These are phyloP conservation scores for Oxytorus armatus DNA, from an alignment of 2,888 invertebrate genomes.

Conservation along the genomic window DNA sequence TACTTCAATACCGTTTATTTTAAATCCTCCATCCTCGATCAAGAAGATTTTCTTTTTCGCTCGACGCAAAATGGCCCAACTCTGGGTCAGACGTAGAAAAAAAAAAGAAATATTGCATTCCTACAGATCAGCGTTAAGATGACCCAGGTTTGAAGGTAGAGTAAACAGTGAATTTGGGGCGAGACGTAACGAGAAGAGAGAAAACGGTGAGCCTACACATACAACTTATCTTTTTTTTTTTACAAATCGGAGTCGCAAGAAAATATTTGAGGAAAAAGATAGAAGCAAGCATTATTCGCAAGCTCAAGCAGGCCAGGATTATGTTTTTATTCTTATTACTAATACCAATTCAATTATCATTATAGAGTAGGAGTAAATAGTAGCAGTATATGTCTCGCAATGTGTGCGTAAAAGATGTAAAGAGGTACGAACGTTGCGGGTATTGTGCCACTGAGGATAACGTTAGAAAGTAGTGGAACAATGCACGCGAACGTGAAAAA, in stretches of 20 bases:
- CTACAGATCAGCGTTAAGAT: constrained; percentile 10
- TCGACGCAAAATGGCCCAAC: constrained; percentile 23
- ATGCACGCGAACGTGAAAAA: constrained; percentile 74
- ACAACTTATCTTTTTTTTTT: constrained; percentile 13
- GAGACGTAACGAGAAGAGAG: constrained; percentile 24
- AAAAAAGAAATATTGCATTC: constrained; percentile 31
- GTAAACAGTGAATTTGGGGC: constrained; percentile 18
- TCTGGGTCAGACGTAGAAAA: constrained; percentile 1
- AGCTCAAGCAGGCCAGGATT: constrained; percentile 75
- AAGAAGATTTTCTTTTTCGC: constrained; percentile 1
- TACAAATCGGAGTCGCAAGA: constrained; percentile 17
- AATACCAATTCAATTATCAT: constrained; percentile 43
- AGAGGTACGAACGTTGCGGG: constrained; percentile 47
- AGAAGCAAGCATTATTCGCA: constrained; percentile 78
- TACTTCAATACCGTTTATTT: background rate
- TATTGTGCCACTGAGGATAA: constrained; percentile 43
- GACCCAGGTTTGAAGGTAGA: constrained; percentile 9
- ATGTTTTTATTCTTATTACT: constrained; percentile 26
- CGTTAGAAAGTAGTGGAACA: constrained; percentile 69
- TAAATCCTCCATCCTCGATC: background rate
- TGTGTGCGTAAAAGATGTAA: constrained; percentile 57
- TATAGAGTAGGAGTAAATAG: constrained; percentile 16
- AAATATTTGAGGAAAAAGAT: constrained; percentile 67
- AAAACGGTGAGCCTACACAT: constrained; percentile 48
- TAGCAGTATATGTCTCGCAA: constrained; percentile 28